Evolutionary conservation across 1,140 invertebrate species (phyloP).

Genomic region (Diuraphis noxia): DNA sequence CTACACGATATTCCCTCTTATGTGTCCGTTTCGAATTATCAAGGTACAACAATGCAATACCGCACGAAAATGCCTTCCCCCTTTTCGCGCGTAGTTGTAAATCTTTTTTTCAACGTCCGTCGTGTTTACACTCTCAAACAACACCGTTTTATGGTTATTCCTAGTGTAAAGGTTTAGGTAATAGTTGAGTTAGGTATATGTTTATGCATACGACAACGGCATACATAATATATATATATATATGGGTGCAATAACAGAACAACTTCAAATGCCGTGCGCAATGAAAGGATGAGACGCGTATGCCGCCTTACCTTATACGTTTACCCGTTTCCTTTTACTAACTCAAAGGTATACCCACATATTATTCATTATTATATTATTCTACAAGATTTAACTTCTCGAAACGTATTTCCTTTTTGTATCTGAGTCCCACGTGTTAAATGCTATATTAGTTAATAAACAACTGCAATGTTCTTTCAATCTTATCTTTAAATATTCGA

Average conservation of each 20-base stretch:
- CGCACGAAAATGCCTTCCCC: not conserved
- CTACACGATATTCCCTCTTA: not conserved
- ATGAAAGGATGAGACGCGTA: not conserved
- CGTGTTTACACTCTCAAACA: not conserved
- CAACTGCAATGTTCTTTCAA: not conserved
- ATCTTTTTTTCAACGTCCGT: not conserved
- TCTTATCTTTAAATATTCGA: not conserved
- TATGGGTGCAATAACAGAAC: not conserved
- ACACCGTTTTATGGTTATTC: conserved; percentile 15
- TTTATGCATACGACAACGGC: no score
- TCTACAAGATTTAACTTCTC: not conserved
- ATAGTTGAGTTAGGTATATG: not conserved
- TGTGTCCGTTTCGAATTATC: conserved; percentile 9
- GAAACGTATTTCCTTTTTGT: not conserved
- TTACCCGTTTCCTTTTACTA: not conserved
- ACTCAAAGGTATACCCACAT: not conserved
- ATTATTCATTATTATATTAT: not conserved
- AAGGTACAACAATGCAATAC: conserved; percentile 4
- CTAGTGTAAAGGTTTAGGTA: not conserved
- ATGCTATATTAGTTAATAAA: not conserved
- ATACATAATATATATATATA: not conserved
- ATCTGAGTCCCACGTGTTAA: not conserved
- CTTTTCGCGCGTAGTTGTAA: not conserved
- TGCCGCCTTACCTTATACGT: not conserved
- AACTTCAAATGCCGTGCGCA: not conserved